Conservation (phyloP, 1,140 invertebrate species). For the Thaumatotibia leucotreta region DNA sequence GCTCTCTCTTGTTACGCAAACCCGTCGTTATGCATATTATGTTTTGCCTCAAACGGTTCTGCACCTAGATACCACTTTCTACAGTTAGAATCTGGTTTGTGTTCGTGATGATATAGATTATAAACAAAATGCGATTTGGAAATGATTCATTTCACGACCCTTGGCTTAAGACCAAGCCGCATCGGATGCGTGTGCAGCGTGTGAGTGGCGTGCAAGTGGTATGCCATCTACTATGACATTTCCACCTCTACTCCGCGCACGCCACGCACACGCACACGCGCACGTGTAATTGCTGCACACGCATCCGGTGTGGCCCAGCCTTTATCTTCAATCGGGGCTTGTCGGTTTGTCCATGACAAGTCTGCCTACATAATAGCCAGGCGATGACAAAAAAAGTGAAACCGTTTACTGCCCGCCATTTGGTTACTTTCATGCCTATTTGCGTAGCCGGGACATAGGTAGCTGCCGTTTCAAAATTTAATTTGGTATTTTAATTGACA, state of each 20-base stretch:
- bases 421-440: background rate
- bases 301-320: too few species aligned
- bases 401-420: background rate
- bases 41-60: conserved; percentile 53
- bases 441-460: too few species aligned
- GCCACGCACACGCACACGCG: too few species aligned
- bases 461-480: too few species aligned
- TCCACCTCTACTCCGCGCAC: too few species aligned
- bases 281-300: too few species aligned
- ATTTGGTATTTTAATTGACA: too few species aligned
- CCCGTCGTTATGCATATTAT: conserved; percentile 69
- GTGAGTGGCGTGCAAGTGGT: too few species aligned
- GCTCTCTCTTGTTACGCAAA: conserved; percentile 74
- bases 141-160: background rate
- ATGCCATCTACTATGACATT: too few species aligned
- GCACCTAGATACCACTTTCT: conserved; percentile 56
- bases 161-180: too few species aligned
- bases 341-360: background rate
- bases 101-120: conserved; percentile 8
- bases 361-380: background rate
- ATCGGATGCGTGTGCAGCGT: too few species aligned
- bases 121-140: background rate
- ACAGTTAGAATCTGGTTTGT: conserved; percentile 29
- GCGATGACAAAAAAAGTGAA: conserved; percentile 6
- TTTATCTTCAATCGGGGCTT: conserved; percentile 10